Percentiles rank a stretch among this genome's conserved stretches.
These are phyloP conservation scores for Spilogale gracilis DNA, from an alignment of 2,113 vertebrate species.

Conservation along the genomic window DNA sequence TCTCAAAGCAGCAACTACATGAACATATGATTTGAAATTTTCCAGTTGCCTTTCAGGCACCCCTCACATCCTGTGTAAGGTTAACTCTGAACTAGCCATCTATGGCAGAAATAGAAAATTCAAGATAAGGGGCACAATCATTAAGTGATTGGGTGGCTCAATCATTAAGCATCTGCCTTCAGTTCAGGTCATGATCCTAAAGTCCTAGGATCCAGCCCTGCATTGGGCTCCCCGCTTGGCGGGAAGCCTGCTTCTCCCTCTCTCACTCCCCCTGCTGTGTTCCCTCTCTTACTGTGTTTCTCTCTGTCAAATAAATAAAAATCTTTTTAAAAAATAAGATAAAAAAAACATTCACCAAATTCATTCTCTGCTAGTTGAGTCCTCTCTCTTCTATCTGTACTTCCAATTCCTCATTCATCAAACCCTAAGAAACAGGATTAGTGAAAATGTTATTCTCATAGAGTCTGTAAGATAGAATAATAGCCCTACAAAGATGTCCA, in stretches of 20 bases:
- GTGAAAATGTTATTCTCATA: constrained; percentile 55
- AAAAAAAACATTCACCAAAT: not conserved
- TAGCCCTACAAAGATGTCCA: not conserved
- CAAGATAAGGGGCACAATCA: not conserved
- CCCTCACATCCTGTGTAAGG: not conserved
- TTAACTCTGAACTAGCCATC: not conserved
- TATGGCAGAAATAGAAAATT: not conserved
- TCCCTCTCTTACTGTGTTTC: too few species aligned
- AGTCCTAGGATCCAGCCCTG: too few species aligned
- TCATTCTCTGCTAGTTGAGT: constrained; percentile 19
- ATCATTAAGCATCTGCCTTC: too few species aligned
- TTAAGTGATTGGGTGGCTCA: too few species aligned
- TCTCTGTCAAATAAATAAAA: too few species aligned
- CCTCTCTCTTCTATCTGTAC: not conserved
- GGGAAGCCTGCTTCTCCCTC: too few species aligned
- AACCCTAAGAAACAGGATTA: not conserved
- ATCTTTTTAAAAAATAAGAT: too few species aligned
- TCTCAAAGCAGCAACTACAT: constrained; percentile 1
- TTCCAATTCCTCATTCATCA: constrained; percentile 33
- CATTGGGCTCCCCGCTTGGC: too few species aligned
- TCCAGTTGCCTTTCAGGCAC: not conserved
- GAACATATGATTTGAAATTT: constrained; percentile 13
- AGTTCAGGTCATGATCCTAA: too few species aligned
- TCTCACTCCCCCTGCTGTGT: too few species aligned
- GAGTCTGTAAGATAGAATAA: constrained; percentile 14